Conservation (phyloP, 2,888 invertebrate genomes). For the Cheilosia urbana region DNA sequence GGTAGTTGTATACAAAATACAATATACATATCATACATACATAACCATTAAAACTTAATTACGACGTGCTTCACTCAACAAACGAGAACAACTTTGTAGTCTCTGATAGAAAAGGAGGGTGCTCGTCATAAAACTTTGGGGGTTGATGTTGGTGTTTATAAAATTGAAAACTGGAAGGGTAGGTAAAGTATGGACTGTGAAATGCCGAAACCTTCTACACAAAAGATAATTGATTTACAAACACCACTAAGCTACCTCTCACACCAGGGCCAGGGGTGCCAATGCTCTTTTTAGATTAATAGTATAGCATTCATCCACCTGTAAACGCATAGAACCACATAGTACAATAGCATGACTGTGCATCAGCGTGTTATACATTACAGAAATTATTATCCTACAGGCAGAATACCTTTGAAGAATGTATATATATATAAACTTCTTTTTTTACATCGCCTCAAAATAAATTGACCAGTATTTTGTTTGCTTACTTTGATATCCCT, state of each 20-base stretch:
- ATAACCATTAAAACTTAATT: no score
- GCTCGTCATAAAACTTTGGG: neutral
- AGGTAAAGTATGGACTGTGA: neutral
- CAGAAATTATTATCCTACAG: conserved; percentile 12
- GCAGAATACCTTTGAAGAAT: conserved; percentile 12
- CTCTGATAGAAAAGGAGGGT: neutral
- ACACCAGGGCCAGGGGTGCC: conserved; percentile 15
- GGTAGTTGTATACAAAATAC: no score
- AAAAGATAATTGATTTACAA: conserved; percentile 48
- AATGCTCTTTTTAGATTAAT: conserved; percentile 20
- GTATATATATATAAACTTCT: neutral
- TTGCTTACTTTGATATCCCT: conserved; percentile 17
- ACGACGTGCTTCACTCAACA: neutral
- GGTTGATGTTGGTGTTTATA: neutral
- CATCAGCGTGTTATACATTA: neutral
- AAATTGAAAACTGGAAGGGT: conserved; percentile 7
- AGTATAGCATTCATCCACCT: neutral
- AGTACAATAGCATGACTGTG: no score
- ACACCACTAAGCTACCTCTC: conserved; percentile 16
- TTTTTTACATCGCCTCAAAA: conserved; percentile 19
- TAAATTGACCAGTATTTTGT: conserved; percentile 36
- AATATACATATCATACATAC: no score
- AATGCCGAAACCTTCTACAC: conserved; percentile 12
- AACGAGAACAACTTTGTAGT: neutral
- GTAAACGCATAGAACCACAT: no score